Conservation (phyloP, 2,888 invertebrate species). For the Eurytoma adleriae region DNA sequence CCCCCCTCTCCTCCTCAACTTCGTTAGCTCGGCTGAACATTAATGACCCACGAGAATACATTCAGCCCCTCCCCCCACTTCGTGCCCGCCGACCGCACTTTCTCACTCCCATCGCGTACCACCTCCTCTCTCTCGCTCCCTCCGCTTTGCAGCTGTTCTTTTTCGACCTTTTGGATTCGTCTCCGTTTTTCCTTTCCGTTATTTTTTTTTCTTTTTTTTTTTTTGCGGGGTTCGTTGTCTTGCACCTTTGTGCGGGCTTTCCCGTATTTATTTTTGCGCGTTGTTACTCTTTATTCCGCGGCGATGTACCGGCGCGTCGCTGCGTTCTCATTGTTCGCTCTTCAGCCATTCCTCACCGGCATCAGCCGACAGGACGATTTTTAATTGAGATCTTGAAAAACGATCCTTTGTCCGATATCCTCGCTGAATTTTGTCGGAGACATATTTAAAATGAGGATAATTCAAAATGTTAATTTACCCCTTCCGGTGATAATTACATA, state of each 20-base stretch:
- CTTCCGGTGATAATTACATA: too few relatives aligned
- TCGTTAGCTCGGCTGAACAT: constrained; percentile 67
- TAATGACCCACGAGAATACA: constrained; percentile 70
- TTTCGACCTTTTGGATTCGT: neutral
- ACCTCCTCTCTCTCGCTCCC: neutral
- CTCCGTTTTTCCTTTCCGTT: neutral
- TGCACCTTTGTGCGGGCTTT: neutral
- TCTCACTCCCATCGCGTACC: neutral
- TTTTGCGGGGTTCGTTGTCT: neutral
- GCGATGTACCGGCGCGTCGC: too few relatives aligned
- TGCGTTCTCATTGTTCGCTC: too few relatives aligned
- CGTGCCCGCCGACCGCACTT: constrained; percentile 8
- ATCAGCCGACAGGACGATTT: too few relatives aligned
- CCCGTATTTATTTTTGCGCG: constrained; percentile 9
- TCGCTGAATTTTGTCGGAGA: too few relatives aligned
- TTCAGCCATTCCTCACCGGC: too few relatives aligned
- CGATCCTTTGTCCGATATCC: too few relatives aligned
- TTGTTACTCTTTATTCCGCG: too few relatives aligned
- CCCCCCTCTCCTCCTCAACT: constrained; percentile 60
- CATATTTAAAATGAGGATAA: too few relatives aligned
- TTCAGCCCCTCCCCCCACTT: constrained; percentile 53
- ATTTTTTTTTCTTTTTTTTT: constrained; percentile 17
- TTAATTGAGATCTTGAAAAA: too few relatives aligned
- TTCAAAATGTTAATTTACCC: too few relatives aligned
- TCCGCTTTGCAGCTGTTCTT: neutral